These are phyloP conservation scores for Apodemus speciosus DNA, from an alignment of 2,113 vertebrate genomes.

Conservation along the genomic window DNA sequence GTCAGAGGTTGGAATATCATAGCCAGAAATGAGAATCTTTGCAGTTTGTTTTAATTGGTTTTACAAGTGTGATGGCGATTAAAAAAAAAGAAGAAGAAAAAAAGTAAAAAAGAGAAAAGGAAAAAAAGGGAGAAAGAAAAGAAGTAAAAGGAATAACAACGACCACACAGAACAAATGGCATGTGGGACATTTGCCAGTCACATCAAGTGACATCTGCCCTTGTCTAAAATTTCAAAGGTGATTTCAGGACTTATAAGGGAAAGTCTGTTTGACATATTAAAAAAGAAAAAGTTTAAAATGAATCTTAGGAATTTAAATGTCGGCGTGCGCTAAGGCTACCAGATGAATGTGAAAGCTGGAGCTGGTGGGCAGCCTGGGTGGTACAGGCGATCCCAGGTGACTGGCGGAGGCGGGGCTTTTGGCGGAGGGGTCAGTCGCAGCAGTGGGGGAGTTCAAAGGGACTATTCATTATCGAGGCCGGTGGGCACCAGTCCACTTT, in stretches of 20 bases:
- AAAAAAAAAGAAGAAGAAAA: background rate
- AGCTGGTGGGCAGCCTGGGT: background rate
- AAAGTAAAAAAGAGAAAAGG: rapidly evolving
- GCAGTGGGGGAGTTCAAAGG: background rate
- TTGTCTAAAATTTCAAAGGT: conserved; percentile 80
- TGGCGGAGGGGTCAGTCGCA: too few species aligned
- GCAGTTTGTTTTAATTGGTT: conserved; percentile 80
- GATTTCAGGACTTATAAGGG: conserved; percentile 68
- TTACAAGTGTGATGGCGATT: conserved; percentile 62
- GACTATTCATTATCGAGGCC: too few species aligned
- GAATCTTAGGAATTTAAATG: conserved; percentile 55
- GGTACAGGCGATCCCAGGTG: background rate
- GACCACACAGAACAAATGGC: conserved; percentile 68
- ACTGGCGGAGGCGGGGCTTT: background rate
- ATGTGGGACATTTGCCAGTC: conserved; percentile 57
- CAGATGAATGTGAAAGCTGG: background rate
- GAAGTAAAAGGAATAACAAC: conserved; percentile 65
- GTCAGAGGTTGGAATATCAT: conserved; percentile 78
- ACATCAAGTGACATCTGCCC: conserved; percentile 75
- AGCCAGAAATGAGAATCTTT: conserved; percentile 72
- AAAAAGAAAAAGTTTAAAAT: conserved; percentile 46
- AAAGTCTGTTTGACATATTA: conserved; percentile 47
- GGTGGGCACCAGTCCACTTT: background rate
- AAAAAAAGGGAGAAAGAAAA: background rate
- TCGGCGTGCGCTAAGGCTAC: background rate